Evolutionary conservation across 2,797 vertebrate species (phyloP), one percentile per base, ranked within the genome.

Genomic region (Enteromius mattozi): DNA sequence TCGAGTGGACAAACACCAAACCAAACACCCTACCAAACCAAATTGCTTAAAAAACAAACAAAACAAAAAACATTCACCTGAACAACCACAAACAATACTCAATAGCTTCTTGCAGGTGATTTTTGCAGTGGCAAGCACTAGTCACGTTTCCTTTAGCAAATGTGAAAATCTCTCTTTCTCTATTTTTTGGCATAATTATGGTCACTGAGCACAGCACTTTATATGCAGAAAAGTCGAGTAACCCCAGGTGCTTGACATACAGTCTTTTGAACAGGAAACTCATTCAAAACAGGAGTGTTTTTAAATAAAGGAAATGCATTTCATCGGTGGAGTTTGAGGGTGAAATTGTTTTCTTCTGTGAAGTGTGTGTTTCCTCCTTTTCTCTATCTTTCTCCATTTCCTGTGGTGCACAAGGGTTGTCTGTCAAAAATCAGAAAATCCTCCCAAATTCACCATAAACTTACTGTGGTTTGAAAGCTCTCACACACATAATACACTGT

Each of bases 311-410:
- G 45, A 75, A 83, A 79, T 83, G 74, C 30, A 82, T 86, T 83
- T n/a, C 27, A 10, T 63, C 80, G 42, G 35, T 71, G 56, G 56
- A 42, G 81, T 86, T 82, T 66, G 75, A 82, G 85, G 76, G 81
- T 83, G 81, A 79, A 86, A 86, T 83, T 86, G 81, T 83, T 78
- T 79, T 61, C 37, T 66, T 83, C 72, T 76, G 75, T 86, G 81
- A 83, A 79, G 59, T 74, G 21, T 54, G 71, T 83, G 42, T 49
- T 63, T 24, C 37, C 54, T 14, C 14, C n/a, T 10, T 54, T 19
- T 80, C n/a, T 59, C 49, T 40, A 14, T 77, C 47, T 68, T 49
- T 33, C 68, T 74, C 59, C 19, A 13, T 77, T 76, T 87, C 54
- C 66, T 75, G 42, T 51, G n/a, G 78, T 54, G 61, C 54, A 35